Percentiles rank a stretch among this genome's conserved stretches.
Conservation (phyloP, 2,888 invertebrate species). For the Drosophila infuscata region DNA sequence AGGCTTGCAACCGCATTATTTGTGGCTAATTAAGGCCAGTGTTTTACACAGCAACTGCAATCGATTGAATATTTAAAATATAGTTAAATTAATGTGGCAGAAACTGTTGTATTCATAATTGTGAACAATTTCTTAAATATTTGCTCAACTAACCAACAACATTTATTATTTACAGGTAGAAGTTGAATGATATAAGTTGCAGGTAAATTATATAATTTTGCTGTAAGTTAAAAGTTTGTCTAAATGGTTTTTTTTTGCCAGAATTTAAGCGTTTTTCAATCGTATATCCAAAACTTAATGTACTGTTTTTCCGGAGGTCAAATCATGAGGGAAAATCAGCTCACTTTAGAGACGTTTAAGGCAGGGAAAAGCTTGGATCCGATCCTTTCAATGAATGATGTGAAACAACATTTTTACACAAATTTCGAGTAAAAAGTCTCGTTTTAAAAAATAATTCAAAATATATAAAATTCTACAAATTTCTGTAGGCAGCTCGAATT, state of each 20-base stretch:
- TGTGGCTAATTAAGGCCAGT: not conserved
- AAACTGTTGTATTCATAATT: not conserved
- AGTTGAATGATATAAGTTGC: not conserved
- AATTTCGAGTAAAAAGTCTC: not conserved
- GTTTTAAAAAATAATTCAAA: not conserved
- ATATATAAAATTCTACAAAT: not conserved
- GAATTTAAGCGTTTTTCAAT: not conserved
- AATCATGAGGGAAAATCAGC: not conserved
- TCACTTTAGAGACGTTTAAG: not conserved
- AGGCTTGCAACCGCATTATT: not conserved
- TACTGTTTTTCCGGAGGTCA: not conserved
- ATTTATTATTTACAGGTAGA: not conserved
- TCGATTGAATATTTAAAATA: not conserved
- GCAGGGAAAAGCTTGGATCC: not conserved
- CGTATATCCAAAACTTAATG: not conserved
- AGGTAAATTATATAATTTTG: not conserved
- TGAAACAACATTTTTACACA: not conserved
- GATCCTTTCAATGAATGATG: not conserved
- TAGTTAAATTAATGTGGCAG: not conserved
- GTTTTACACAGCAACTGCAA: not conserved
- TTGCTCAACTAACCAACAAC: not conserved
- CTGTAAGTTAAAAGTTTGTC: not conserved
- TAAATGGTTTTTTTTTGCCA: not conserved
- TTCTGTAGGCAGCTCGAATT: not conserved
- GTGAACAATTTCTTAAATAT: not conserved